phyloP scores from a whole-genome alignment of 2,113 vertebrate genomes.

The Gasterosteus aculeatus region DNA sequence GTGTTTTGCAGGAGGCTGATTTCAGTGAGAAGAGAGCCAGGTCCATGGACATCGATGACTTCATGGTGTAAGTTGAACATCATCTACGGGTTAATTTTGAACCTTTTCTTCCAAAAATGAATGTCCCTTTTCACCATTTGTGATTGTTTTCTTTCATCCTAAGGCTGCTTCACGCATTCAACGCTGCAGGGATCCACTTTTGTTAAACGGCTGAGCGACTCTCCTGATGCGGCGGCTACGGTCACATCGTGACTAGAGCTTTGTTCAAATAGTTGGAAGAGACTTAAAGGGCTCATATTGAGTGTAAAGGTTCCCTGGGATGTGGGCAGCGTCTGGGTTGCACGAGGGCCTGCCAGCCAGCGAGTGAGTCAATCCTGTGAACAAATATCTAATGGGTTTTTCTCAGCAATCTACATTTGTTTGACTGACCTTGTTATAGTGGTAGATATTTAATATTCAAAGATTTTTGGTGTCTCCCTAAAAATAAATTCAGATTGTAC shows the following conservation, averaged over 20 bases:
- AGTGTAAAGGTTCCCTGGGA: constrained; percentile 25
- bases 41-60: constrained; percentile 97
- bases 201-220: constrained; percentile 76
- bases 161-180: constrained; percentile 95
- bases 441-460: neutral
- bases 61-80: constrained; percentile 87
- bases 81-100: neutral
- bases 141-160: constrained; percentile 49
- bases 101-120: neutral
- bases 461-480: neutral
- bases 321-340: neutral
- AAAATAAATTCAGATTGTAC: constrained; percentile 10
- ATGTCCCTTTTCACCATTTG: neutral
- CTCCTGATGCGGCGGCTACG: neutral
- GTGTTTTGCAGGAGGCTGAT: constrained; percentile 85
- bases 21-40: constrained; percentile 93
- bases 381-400: neutral
- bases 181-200: constrained; percentile 95
- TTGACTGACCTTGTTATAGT: neutral
- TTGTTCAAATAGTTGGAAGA: constrained; percentile 6
- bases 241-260: neutral
- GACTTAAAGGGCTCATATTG: constrained; percentile 66
- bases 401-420: neutral
- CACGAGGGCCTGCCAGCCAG: neutral
- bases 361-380: neutral